Conservation (phyloP, 1,140 invertebrate species). For the Pentalonia nigronervosa region DNA sequence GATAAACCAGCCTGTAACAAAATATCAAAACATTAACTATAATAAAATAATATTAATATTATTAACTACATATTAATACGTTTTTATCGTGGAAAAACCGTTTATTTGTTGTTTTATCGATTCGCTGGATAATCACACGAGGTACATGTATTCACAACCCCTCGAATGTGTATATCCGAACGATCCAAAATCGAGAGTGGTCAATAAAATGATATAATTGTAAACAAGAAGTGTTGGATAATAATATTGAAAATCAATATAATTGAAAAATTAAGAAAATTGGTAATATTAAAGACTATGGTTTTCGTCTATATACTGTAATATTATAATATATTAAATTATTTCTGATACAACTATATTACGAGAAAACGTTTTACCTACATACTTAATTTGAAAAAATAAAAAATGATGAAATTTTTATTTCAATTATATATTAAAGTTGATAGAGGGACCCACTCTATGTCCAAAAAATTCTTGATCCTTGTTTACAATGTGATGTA, state of each 20-base stretch:
- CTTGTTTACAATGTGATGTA: background rate
- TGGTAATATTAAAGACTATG: no score
- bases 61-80: background rate
- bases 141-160: background rate
- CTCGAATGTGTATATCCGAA: background rate
- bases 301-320: no score
- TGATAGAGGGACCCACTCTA: background rate
- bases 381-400: background rate
- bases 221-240: background rate
- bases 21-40: background rate
- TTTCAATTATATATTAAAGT: background rate
- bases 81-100: background rate
- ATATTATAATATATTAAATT: background rate
- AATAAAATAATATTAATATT: background rate
- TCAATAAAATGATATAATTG: no score
- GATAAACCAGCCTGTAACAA: slow-evolving; percentile 38
- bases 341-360: background rate
- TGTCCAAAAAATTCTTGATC: background rate
- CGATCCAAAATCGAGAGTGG: no score
- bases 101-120: background rate
- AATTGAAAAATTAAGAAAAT: no score
- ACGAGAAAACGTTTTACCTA: background rate
- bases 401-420: background rate
- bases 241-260: no score
- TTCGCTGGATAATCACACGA: background rate